phyloP scores from a whole-genome alignment of 2,888 invertebrate species.

The Agrilus mali region DNA sequence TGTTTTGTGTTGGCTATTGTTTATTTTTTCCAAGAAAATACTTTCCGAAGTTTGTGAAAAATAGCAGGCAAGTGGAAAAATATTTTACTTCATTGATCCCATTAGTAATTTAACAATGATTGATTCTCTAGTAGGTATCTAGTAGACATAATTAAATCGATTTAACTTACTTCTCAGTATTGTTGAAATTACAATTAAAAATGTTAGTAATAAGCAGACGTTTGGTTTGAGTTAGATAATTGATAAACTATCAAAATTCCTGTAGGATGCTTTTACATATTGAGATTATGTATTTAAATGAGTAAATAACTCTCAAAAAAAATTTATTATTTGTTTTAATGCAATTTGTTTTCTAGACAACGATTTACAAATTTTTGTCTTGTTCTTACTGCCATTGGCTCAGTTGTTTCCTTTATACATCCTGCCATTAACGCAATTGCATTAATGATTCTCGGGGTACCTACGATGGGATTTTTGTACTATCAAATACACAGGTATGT shows the following conservation, averaged over 20 bases:
- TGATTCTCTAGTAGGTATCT: too few relatives aligned
- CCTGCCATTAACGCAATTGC: slow-evolving; percentile 76
- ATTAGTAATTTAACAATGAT: too few relatives aligned
- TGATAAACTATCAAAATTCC: too few relatives aligned
- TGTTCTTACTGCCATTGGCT: slow-evolving; percentile 47
- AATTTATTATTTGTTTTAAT: slow-evolving; percentile 1
- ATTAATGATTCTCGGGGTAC: slow-evolving; percentile 60
- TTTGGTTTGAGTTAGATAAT: too few relatives aligned
- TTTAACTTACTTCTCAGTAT: too few relatives aligned
- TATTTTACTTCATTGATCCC: not conserved
- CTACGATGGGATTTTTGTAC: slow-evolving; percentile 53
- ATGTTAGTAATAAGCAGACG: too few relatives aligned
- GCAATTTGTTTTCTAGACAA: slow-evolving; percentile 38
- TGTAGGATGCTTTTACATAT: too few relatives aligned
- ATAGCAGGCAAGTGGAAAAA: slow-evolving; percentile 43
- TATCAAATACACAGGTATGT: slow-evolving; percentile 54
- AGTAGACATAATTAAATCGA: too few relatives aligned
- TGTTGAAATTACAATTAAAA: too few relatives aligned
- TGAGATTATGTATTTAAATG: too few relatives aligned
- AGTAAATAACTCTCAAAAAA: too few relatives aligned
- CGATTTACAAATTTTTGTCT: slow-evolving; percentile 47
- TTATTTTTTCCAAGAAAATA: slow-evolving; percentile 60
- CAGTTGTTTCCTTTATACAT: slow-evolving; percentile 57
- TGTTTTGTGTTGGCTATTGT: slow-evolving; percentile 64
- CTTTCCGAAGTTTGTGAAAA: slow-evolving; percentile 52